Percentiles rank a stretch among this genome's conserved stretches.
phyloP scores from a whole-genome alignment of 2,113 vertebrate species.

The Xiphorhynchus elegans region DNA sequence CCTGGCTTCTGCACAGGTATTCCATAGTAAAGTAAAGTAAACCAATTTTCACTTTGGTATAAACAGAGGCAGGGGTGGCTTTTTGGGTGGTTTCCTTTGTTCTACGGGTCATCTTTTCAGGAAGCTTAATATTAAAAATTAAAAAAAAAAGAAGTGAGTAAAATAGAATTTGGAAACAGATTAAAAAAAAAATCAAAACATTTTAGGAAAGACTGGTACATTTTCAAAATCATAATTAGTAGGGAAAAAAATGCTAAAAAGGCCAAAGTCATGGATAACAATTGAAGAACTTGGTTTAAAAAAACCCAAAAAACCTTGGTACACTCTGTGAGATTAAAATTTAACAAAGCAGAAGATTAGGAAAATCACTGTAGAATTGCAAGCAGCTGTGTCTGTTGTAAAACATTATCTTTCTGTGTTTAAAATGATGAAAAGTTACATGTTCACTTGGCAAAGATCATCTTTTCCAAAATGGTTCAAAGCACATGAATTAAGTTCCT shows the following conservation, averaged over 20 bases:
- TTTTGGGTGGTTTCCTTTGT: background rate
- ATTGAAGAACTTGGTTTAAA: background rate
- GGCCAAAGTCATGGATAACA: background rate
- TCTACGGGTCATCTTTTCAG: background rate
- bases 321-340: background rate
- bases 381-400: background rate
- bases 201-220: background rate
- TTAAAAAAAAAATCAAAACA: background rate
- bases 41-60: background rate
- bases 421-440: background rate
- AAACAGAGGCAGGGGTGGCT: fast-evolving
- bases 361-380: background rate
- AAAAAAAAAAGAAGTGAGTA: background rate
- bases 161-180: background rate
- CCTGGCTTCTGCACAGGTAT: background rate
- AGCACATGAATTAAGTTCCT: background rate
- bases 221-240: background rate
- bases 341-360: background rate
- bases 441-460: background rate
- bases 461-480: background rate
- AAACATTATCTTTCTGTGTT: background rate
- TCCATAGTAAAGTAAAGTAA: background rate
- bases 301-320: background rate
- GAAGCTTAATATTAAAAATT: background rate
- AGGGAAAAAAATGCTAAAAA: background rate